phyloP scores from a whole-genome alignment of 2,888 invertebrate species.

The Schrankia costaestrigalis region DNA sequence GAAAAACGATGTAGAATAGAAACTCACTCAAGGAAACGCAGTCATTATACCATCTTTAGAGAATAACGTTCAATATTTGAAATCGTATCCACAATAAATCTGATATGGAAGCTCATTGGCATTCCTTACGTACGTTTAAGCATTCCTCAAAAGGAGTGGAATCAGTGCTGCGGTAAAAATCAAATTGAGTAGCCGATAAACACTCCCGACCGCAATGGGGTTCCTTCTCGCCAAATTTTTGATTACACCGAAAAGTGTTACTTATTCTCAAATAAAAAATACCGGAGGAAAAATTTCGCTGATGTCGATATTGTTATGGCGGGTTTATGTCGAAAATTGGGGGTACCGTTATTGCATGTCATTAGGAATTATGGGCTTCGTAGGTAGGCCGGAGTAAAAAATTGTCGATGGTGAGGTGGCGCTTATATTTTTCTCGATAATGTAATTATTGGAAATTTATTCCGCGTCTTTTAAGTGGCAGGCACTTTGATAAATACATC shows the following conservation, averaged over 20 bases:
- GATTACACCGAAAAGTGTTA: slow-evolving; percentile 77
- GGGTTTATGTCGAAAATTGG: slow-evolving; percentile 80
- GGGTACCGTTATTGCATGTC: slow-evolving; percentile 81
- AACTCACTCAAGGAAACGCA: too few relatives aligned
- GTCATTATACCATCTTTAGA: too few relatives aligned
- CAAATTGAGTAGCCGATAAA: slow-evolving; percentile 79
- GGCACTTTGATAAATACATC: too few relatives aligned
- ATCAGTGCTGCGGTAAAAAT: slow-evolving; percentile 74
- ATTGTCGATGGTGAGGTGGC: slow-evolving; percentile 61
- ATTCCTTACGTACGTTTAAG: slow-evolving; percentile 52
- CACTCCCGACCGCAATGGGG: slow-evolving; percentile 45
- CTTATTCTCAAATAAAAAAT: slow-evolving; percentile 77
- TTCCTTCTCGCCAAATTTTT: slow-evolving; percentile 64
- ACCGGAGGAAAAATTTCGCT: slow-evolving; percentile 65
- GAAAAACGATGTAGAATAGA: too few relatives aligned
- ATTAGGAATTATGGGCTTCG: slow-evolving; percentile 80
- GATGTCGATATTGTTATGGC: slow-evolving; percentile 81
- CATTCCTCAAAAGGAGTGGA: slow-evolving; percentile 57
- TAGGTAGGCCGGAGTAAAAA: slow-evolving; percentile 66
- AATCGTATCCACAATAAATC: slow-evolving; percentile 39
- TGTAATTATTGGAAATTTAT: slow-evolving; percentile 80
- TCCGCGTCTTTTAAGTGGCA: slow-evolving; percentile 50
- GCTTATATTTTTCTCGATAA: slow-evolving; percentile 65
- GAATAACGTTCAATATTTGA: slow-evolving; percentile 8
- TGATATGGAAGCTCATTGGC: slow-evolving; percentile 41